These are phyloP conservation scores for Chloroceryle amazona DNA, from an alignment of 2,797 vertebrate species.

Conservation along the genomic window DNA sequence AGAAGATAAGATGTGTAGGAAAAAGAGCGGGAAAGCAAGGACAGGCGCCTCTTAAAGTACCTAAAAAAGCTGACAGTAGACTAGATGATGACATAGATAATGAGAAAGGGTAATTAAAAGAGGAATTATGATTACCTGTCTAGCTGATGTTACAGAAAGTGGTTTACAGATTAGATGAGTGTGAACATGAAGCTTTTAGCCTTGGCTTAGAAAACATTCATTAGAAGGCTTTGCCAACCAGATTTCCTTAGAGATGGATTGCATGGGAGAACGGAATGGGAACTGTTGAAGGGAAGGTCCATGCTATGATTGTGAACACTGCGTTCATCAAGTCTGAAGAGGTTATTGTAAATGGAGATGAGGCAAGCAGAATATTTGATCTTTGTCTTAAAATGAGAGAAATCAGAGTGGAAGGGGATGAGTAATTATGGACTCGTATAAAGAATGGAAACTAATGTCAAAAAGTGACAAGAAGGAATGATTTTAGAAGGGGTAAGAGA, in stretches of 20 bases:
- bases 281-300: background rate
- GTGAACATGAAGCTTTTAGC: background rate
- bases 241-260: background rate
- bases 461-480: background rate
- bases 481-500: background rate
- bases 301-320: accelerated
- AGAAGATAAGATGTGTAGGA: background rate
- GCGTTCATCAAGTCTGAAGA: background rate
- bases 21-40: background rate
- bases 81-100: background rate
- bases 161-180: background rate
- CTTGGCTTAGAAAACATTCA: background rate
- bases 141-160: background rate
- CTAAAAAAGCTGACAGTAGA: background rate
- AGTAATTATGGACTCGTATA: background rate
- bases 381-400: background rate
- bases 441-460: background rate
- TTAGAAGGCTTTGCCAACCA: background rate
- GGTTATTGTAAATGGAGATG: background rate
- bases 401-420: background rate
- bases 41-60: background rate
- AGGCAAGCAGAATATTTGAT: background rate
- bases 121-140: slow-evolving; percentile 11
- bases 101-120: slow-evolving; percentile 10
- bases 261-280: background rate